phyloP scores from a whole-genome alignment of 2,113 vertebrate genomes.

The Corydoras maculifer region DNA sequence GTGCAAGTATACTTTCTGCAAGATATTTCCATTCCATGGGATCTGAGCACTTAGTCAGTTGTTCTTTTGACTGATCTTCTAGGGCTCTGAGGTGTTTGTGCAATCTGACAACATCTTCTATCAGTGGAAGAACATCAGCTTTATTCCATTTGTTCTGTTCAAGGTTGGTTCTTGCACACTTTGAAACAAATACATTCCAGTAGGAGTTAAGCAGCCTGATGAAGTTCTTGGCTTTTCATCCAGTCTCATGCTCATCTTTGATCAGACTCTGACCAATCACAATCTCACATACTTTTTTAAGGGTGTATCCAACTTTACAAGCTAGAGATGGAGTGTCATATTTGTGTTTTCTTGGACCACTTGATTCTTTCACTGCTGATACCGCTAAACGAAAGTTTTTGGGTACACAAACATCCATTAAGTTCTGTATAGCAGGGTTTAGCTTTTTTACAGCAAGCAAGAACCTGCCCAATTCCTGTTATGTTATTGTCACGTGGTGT shows the following conservation, averaged over 20 bases:
- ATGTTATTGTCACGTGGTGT: no score
- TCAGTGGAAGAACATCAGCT: slow-evolving; percentile 7
- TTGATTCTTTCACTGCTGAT: slow-evolving; percentile 1
- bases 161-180: neutral
- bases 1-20: slow-evolving; percentile 2
- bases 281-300: slow-evolving; percentile 15
- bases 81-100: neutral
- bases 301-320: neutral
- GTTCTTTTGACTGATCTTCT: slow-evolving; percentile 5
- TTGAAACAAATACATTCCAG: neutral
- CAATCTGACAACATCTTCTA: slow-evolving; percentile 3
- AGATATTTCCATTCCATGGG: neutral
- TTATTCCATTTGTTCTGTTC: neutral
- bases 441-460: slow-evolving; percentile 15
- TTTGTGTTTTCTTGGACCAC: slow-evolving; percentile 8
- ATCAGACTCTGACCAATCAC: neutral
- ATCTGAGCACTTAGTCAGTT: neutral
- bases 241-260: neutral
- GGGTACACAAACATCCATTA: slow-evolving; percentile 7
- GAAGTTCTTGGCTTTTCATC: neutral
- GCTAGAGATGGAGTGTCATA: neutral
- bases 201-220: neutral
- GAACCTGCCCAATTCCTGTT: slow-evolving; percentile 12
- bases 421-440: neutral
- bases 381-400: neutral